Percentiles rank a stretch among this genome's conserved stretches.
Conservation (phyloP, 2,113 vertebrate species). For the Coracopsis vasa region DNA sequence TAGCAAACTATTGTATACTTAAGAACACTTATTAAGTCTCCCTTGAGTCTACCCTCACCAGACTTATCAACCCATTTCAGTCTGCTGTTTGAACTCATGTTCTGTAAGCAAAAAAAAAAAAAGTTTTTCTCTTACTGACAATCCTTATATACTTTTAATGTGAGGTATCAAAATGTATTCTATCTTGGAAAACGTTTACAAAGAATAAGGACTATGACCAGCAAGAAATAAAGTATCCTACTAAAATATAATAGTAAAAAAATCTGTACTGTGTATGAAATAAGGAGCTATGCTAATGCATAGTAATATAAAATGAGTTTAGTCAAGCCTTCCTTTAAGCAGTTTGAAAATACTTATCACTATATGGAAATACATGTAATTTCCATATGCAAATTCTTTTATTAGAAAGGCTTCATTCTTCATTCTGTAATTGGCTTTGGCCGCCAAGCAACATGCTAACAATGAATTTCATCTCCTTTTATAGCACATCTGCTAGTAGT, state of each 20-base stretch:
- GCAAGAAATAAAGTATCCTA: background rate
- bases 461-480: conserved; percentile 41
- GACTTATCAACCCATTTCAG: background rate
- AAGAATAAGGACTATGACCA: background rate
- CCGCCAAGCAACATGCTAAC: background rate
- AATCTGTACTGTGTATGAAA: background rate
- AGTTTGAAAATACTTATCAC: conserved; percentile 4
- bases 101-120: background rate
- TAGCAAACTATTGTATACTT: background rate
- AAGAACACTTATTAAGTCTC: background rate
- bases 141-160: background rate
- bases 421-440: conserved; percentile 23
- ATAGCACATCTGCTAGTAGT: conserved; percentile 46
- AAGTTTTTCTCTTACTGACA: background rate
- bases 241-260: background rate
- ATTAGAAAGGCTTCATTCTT: background rate
- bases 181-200: background rate
- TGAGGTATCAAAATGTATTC: background rate
- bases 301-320: background rate
- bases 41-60: background rate
- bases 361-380: background rate
- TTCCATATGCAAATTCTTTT: conserved; percentile 34
- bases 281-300: background rate
- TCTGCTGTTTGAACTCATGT: background rate
- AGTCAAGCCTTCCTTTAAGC: background rate